Evolutionary conservation across 2,888 invertebrate genomes (phyloP), one percentile per base, ranked within the genome.

Genomic region (Hypena proboscidalis): DNA sequence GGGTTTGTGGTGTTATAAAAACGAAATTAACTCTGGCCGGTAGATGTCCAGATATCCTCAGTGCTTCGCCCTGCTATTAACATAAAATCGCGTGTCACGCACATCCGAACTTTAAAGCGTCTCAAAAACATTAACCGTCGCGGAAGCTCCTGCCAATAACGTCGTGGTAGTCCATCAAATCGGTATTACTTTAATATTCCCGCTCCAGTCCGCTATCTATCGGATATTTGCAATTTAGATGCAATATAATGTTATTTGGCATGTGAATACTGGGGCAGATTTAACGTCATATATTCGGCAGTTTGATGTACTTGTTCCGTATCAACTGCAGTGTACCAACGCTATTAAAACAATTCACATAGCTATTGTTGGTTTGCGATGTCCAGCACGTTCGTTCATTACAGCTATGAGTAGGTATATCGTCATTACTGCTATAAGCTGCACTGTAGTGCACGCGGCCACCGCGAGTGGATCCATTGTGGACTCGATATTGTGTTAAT

Each of bases 1-100:
- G 85, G 88, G 86, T 89, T 90, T 90, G 90, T 90, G 90, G 88
- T 90, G 90, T 83, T 89, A 90, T 90, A 90, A 90, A 90, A 90
- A 89, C 86, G 83, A 85, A 90, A 90, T 90, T 90, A 90, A 89
- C 86, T 85, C 80, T 75, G 83, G 73, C 80, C 80, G 78, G 85
- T 85, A 77, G 77, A 87, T 85, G 85, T 75, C 81, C 85, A 84
- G 84, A 84, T 83, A 85, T 80, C 77, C 79, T 79, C 77, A 79
- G 76, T 70, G 63, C 74, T 74, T 70, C 71, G 72, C 63, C 63
- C 70, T 68, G 71, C 81, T 82, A 81, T 81, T 84, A 85, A 84
- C 80, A 77, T 83, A 77, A 83, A 83, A 76, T 74, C 71, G 68
- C 70, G 53, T 75, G 82, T 79, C 81, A 76, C 78, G 74, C 77